Percentiles rank a stretch among this genome's conserved stretches.
These are phyloP conservation scores for Trypoxylon attenuatum DNA, from an alignment of 2,888 invertebrate species.

Conservation along the genomic window DNA sequence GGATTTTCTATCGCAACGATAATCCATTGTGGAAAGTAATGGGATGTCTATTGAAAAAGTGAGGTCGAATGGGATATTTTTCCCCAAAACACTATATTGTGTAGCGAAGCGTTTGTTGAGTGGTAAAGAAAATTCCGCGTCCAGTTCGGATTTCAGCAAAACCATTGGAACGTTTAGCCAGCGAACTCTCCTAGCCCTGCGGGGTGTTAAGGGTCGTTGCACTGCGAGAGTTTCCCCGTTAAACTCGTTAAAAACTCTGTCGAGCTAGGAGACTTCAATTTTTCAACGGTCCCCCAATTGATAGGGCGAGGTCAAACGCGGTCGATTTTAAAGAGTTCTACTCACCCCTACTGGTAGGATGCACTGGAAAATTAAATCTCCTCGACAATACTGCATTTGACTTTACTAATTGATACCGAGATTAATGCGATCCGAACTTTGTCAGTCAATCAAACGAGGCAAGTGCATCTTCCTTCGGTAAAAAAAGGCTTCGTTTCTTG, in stretches of 20 bases:
- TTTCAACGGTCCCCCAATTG: slow-evolving; percentile 28
- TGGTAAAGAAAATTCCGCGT: not conserved
- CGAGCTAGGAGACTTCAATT: slow-evolving; percentile 3
- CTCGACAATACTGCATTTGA: slow-evolving; percentile 1
- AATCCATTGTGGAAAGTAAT: too few species aligned
- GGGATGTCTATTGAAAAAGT: too few species aligned
- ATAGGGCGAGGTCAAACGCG: slow-evolving; percentile 18
- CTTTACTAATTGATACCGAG: too few species aligned
- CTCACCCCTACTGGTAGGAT: slow-evolving; percentile 6
- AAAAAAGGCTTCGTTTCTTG: too few species aligned
- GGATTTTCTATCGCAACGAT: not conserved
- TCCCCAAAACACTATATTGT: too few species aligned
- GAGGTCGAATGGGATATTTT: too few species aligned
- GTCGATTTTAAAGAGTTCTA: slow-evolving; percentile 34
- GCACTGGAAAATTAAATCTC: slow-evolving; percentile 13
- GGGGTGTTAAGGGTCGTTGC: slow-evolving; percentile 45
- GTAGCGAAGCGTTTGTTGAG: too few species aligned
- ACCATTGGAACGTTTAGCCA: slow-evolving; percentile 9
- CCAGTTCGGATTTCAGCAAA: not conserved
- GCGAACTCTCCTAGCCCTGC: slow-evolving; percentile 13
- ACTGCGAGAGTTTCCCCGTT: slow-evolving; percentile 40
- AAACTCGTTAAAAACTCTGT: slow-evolving; percentile 40
- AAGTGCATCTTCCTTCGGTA: too few species aligned
- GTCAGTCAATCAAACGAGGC: too few species aligned
- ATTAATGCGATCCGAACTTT: too few species aligned